phyloP scores from a whole-genome alignment of 2,888 invertebrate genomes.

The Drepanosiphum platanoidis region DNA sequence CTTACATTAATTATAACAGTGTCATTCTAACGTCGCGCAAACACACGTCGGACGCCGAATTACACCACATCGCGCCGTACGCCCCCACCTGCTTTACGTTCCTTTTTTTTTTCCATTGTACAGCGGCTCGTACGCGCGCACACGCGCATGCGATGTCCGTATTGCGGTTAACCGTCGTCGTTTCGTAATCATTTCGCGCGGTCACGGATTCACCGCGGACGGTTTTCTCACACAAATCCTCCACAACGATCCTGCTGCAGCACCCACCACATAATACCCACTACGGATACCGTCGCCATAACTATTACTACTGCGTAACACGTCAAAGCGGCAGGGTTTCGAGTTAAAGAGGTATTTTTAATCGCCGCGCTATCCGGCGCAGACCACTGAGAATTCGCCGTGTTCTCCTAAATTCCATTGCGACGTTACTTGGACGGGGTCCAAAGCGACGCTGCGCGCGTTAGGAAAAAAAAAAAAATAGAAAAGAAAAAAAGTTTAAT shows the following conservation, averaged over 20 bases:
- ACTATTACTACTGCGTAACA: no score
- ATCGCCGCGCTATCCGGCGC: conserved; percentile 9
- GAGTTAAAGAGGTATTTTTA: conserved; percentile 49
- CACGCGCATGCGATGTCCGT: background rate
- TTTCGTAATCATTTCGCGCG: background rate
- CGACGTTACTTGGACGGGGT: conserved; percentile 22
- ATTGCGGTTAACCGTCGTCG: background rate
- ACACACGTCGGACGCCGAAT: background rate
- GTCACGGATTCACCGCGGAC: background rate
- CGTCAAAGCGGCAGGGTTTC: background rate
- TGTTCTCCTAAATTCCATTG: conserved; percentile 41
- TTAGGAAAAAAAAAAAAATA: background rate
- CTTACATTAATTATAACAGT: background rate
- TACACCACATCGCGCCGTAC: background rate
- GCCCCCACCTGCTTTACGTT: background rate
- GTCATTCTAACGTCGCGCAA: background rate
- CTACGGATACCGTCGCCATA: no score
- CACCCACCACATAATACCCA: no score
- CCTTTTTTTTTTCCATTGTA: background rate
- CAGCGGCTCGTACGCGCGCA: no score
- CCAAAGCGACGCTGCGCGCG: conserved; percentile 9
- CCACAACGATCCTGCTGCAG: background rate
- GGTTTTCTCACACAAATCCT: background rate
- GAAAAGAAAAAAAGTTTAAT: conserved; percentile 3
- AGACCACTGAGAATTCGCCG: conserved; percentile 48